Evolutionary conservation across 2,113 vertebrate species (phyloP).

Genomic region (Eleginops maclovinus): DNA sequence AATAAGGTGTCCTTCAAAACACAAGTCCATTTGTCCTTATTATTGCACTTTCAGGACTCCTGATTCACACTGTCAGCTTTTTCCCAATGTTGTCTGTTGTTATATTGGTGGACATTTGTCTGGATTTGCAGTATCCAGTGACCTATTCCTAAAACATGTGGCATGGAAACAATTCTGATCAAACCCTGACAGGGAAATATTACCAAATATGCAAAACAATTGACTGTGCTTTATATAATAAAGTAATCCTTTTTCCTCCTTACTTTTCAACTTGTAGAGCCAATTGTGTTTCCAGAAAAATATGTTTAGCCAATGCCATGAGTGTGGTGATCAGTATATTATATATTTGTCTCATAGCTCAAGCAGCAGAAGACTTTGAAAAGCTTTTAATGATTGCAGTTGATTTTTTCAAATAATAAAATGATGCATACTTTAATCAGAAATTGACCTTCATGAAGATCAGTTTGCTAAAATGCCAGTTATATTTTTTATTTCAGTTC

Average conservation of each 20-base stretch:
- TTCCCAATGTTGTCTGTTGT: conserved; percentile 8
- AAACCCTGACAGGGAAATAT: conserved; percentile 6
- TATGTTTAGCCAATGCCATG: background rate
- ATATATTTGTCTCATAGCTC: background rate
- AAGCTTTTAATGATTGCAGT: background rate
- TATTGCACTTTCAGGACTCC: conserved; percentile 34
- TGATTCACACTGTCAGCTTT: conserved; percentile 4
- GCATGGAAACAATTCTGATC: background rate
- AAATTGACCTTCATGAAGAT: conserved; percentile 15
- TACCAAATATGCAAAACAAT: background rate
- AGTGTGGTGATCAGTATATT: background rate
- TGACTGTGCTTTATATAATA: background rate
- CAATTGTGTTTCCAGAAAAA: background rate
- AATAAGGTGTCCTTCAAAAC: conserved; percentile 42
- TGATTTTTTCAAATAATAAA: background rate
- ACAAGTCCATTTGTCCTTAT: conserved; percentile 41
- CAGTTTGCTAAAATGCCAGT: background rate
- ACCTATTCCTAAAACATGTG: background rate
- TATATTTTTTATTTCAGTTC: background rate
- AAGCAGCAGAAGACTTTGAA: no score
- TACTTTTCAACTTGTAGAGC: background rate
- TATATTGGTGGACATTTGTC: conserved; percentile 27
- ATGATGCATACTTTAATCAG: background rate
- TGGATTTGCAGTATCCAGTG: conserved; percentile 11
- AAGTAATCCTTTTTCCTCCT: background rate